Base-by-base conservation (phyloP, 2,888 invertebrate genomes). In the Myathropa florea region DNA sequence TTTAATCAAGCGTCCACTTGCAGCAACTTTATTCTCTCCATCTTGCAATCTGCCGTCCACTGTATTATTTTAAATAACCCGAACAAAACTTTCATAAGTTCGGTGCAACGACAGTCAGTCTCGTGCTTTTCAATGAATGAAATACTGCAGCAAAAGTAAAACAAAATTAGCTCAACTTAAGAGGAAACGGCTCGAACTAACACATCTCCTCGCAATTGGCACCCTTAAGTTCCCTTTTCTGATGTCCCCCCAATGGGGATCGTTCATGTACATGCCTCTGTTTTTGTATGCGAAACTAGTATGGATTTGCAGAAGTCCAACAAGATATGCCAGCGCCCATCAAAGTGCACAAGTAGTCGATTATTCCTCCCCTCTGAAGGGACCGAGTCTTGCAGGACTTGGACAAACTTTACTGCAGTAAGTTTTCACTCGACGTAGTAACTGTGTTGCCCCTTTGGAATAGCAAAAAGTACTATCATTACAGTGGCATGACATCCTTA, bases 401-500 rank as follows among this genome's bases (percentile, higher is more conserved):
- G 26, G 10, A 70, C 28, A 76, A 72, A 81, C 59, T 82, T 73
- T 46, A 64, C 57, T 72, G 28, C 57, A 73, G 68, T 59, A 76
- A 81, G 57, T 81, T 81, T 61, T 72, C 55, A 67, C 71, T 57
- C 18, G 7, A 1, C 63, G 24, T 36, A 53, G 46, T 39, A 46
- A 21, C 39, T 39, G 36, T 24, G 55, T 72, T 55, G 28, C 59
- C 21, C 57, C 18, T 33, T 26, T 33, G 70, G 21, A 26, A 39
- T 46, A 60, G n/a, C 53, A 28, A 60, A 21, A 71, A 71, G 39
- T 59, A 68, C 60, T 75, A 72, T 75, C 64, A 84, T 84, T 81
- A 84, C 71, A 64, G 21, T 71, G 46, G 36, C 60, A 70, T 53
- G 39, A 67, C 67, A 60, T 57, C 60, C 61, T 23, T 18, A 26